Base-by-base conservation (phyloP, 2,888 invertebrate genomes). In the Yponomeuta evonymella region DNA sequence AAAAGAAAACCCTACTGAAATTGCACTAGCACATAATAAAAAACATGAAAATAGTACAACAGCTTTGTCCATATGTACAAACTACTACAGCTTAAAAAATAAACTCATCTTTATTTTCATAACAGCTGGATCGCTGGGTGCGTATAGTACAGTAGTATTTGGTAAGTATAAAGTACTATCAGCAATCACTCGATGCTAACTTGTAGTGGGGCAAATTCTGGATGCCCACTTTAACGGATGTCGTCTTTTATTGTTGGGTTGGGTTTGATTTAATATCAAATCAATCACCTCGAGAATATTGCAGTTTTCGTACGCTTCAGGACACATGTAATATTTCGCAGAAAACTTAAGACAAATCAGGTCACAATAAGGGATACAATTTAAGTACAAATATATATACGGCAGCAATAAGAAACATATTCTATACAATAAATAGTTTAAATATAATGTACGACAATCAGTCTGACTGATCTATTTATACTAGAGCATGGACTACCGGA, bases 281-380 rank as follows among this genome's bases (percentile, higher is more conserved):
- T 9, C 9, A 10, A 65, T 29, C 23, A 30, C 29, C 30, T 65
- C 33, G 65, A 65, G 33, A 29, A 30, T 65, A 68, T 51, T 51
- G 67, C 51, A 68, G 68, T 68, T 68, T 68, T 68, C 68, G 29
- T 68, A 51, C 67, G 67, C 43, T 67, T 67, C 33, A 33, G 43
- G 30, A 67, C 23, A 48, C 48, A 80, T 75, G 81, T 79, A 80
- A 82, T 78, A 64, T 78, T 80, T 81, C 79, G 81, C 83, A 84
- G 83, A 86, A 87, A 88, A 85, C 83, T 91, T 91, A 91, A 88
- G 88, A 85, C 88, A 90, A 90, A 90, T 91, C 91, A 91, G 91
- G 91, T 92, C 91, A 91, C 91, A 15, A 91, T 83, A 88, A 90
- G 88, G 87, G 87, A 89, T 86, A 84, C 83, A 75, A 71, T 72